Conservation (phyloP, 2,888 invertebrate species). For the Mycogona germanica region DNA sequence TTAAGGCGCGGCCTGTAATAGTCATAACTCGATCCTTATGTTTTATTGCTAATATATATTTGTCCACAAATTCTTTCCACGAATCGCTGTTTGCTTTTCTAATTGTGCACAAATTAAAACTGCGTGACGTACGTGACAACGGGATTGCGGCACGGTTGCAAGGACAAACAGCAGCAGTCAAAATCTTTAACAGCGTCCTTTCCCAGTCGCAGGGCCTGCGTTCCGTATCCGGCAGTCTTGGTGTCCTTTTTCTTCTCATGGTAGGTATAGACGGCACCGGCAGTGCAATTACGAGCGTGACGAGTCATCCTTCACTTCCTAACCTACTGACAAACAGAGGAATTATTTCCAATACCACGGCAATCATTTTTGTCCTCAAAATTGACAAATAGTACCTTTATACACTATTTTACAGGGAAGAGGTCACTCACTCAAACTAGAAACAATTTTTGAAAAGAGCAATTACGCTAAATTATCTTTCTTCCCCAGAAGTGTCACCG, state of each 20-base stretch:
- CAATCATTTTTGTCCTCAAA: too few species aligned
- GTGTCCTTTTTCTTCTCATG: slow-evolving; percentile 96
- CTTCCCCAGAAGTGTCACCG: too few species aligned
- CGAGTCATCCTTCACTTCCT: slow-evolving; percentile 57
- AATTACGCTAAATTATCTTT: too few species aligned
- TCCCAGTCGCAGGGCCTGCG: slow-evolving; percentile 53
- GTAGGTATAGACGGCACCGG: slow-evolving; percentile 96
- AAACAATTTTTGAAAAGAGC: too few species aligned
- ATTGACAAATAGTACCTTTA: too few species aligned
- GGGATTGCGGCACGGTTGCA: slow-evolving; percentile 92
- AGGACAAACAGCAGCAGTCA: slow-evolving; percentile 91
- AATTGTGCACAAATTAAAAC: too few species aligned
- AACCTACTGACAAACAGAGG: not conserved
- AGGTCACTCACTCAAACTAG: too few species aligned
- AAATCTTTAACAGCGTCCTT: slow-evolving; percentile 93
- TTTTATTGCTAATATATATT: too few species aligned
- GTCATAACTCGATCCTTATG: too few species aligned
- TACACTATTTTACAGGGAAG: too few species aligned
- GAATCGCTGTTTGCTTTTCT: too few species aligned
- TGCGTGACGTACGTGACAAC: slow-evolving; percentile 61
- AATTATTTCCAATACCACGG: not conserved
- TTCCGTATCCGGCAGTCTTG: slow-evolving; percentile 79
- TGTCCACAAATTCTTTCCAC: not conserved
- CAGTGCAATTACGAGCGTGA: slow-evolving; percentile 96
- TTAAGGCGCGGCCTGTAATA: too few species aligned